A percentile compares a stretch with the other conserved stretches of the same genome.
phyloP scores from a whole-genome alignment of 2,888 invertebrate species.

The Heliothis peltigera region DNA sequence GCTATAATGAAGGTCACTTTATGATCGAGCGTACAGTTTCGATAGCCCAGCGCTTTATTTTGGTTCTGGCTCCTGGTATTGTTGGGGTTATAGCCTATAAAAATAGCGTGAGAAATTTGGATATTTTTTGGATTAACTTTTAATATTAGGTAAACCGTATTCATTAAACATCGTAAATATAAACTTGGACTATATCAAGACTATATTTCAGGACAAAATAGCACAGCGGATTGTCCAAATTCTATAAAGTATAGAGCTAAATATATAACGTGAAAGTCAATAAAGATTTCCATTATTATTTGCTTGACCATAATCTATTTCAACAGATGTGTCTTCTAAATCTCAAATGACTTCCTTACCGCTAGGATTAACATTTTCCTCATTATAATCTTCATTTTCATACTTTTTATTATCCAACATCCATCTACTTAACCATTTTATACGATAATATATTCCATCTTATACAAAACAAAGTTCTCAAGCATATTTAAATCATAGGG shows the following conservation, averaged over 20 bases:
- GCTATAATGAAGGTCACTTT: conserved; percentile 78
- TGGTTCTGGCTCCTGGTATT: conserved; percentile 63
- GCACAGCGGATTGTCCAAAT: no score
- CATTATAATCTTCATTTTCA: background rate
- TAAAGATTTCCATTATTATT: background rate
- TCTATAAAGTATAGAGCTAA: no score
- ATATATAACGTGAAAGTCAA: no score
- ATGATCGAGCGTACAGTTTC: conserved; percentile 62
- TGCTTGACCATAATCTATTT: background rate
- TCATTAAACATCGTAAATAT: no score
- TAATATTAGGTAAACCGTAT: no score
- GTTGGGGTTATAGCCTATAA: conserved; percentile 55
- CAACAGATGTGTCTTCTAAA: background rate
- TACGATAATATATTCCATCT: conserved; percentile 33
- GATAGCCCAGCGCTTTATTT: conserved; percentile 62
- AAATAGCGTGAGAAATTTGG: conserved; percentile 55
- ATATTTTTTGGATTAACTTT: conserved; percentile 29
- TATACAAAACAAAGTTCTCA: conserved; percentile 62
- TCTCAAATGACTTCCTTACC: background rate
- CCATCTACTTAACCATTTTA: conserved; percentile 13
- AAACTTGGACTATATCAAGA: no score
- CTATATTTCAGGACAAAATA: no score
- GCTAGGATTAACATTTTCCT: background rate
- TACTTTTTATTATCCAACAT: background rate
- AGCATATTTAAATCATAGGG: conserved; percentile 72